phyloP scores from a whole-genome alignment of 35 echinoderm and acorn worm genomes.

The Heliocidaris erythrogramma region DNA sequence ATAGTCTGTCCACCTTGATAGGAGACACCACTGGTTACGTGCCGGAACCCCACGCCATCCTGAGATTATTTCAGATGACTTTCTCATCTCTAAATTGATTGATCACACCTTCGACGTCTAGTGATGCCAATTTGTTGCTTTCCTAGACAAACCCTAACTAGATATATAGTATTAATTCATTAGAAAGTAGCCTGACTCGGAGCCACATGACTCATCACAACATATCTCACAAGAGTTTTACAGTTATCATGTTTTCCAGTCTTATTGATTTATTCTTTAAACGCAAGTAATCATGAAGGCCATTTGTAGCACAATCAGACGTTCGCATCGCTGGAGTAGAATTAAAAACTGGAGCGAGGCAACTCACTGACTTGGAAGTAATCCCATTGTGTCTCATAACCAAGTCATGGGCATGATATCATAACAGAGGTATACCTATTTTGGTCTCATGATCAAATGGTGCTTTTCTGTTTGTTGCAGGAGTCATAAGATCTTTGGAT shows the following conservation, averaged over 20 bases:
- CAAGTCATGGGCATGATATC: conserved; percentile 15
- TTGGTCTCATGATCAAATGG: not conserved
- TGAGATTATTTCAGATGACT: not conserved
- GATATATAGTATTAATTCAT: conserved; percentile 19
- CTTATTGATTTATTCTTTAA: conserved; percentile 12
- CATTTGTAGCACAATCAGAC: conserved; percentile 1
- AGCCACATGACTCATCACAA: not conserved
- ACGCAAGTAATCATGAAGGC: not conserved
- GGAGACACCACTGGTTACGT: not conserved
- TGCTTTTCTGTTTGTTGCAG: not conserved
- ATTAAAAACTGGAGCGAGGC: conserved; percentile 1
- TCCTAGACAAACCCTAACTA: not conserved
- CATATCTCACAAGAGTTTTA: not conserved
- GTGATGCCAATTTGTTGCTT: not conserved
- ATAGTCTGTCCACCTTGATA: not conserved
- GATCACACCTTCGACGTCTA: not conserved
- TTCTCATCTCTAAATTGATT: conserved; percentile 4
- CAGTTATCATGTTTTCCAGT: not conserved
- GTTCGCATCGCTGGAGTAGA: not conserved
- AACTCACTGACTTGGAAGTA: not conserved
- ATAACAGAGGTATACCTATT: not conserved
- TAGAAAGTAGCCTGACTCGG: not conserved
- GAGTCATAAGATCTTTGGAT: not conserved
- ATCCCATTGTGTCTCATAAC: not conserved
- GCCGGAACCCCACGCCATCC: conserved; percentile 12